A percentile compares a stretch with the other conserved stretches of the same genome.
These are phyloP conservation scores for Phyllostomus hastatus DNA, from an alignment of 2,113 vertebrate species.

Conservation along the genomic window DNA sequence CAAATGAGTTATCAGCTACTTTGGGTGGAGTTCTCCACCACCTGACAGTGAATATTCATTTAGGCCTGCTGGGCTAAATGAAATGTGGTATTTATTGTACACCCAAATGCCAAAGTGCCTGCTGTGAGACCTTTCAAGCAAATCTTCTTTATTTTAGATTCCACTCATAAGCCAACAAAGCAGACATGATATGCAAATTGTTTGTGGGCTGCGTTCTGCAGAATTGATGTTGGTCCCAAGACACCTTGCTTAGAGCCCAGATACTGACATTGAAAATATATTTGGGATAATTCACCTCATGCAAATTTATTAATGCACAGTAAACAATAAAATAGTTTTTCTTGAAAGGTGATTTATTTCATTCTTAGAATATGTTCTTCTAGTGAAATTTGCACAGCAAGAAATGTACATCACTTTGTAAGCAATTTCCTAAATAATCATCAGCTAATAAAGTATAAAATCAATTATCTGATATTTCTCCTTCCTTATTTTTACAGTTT, in stretches of 20 bases:
- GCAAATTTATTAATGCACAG: neutral
- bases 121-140: constrained; percentile 7
- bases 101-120: neutral
- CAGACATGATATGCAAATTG: neutral
- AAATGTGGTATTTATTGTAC: neutral
- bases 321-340: neutral
- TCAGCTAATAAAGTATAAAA: neutral
- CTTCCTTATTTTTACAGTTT: neutral
- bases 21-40: neutral
- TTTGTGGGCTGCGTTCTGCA: neutral
- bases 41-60: neutral
- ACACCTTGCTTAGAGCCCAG: neutral
- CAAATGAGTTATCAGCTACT: neutral
- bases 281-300: neutral
- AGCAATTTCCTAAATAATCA: neutral
- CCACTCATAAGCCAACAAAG: neutral
- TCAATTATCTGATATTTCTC: neutral
- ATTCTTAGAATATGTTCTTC: neutral
- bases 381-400: neutral
- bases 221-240: neutral
- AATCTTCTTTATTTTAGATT: neutral
- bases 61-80: neutral
- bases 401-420: neutral
- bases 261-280: neutral
- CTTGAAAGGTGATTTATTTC: neutral